Evolutionary conservation across 2,888 invertebrate species (phyloP).

Genomic region (Tubiluchus corallicola): DNA sequence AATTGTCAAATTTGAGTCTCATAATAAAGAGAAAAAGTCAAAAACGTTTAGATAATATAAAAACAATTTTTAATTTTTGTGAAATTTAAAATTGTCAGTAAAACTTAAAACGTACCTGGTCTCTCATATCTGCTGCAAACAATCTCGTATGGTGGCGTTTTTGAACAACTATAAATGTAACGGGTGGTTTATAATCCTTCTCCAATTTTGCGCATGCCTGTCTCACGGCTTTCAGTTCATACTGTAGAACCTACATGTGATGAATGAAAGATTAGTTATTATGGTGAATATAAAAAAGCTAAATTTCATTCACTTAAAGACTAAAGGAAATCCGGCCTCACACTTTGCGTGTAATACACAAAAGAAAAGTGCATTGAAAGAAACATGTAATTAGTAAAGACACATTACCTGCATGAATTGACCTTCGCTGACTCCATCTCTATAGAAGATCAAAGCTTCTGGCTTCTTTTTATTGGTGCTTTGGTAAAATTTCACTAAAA

Average conservation of each 20-base stretch:
- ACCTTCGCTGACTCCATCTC: conserved; percentile 74
- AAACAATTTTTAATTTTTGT: background rate
- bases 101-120: background rate
- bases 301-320: too few species aligned
- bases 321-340: too few species aligned
- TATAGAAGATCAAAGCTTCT: conserved; percentile 43
- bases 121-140: background rate
- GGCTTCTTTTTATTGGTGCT: conserved; percentile 34
- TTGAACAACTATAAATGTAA: background rate
- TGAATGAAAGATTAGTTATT: too few species aligned
- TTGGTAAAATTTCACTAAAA: conserved; percentile 40
- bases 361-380: too few species aligned
- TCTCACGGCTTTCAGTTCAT: background rate
- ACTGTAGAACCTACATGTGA: conserved; percentile 3
- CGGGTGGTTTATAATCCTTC: background rate
- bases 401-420: conserved; percentile 50
- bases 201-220: background rate
- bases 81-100: background rate
- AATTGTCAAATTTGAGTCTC: background rate
- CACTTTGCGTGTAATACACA: too few species aligned
- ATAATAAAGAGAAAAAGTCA: too few species aligned
- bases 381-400: too few species aligned
- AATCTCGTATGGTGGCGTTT: background rate
- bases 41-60: too few species aligned
- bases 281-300: too few species aligned